These are phyloP conservation scores for Drosophila jambulina DNA, from an alignment of 1,140 invertebrate genomes.

Conservation along the genomic window DNA sequence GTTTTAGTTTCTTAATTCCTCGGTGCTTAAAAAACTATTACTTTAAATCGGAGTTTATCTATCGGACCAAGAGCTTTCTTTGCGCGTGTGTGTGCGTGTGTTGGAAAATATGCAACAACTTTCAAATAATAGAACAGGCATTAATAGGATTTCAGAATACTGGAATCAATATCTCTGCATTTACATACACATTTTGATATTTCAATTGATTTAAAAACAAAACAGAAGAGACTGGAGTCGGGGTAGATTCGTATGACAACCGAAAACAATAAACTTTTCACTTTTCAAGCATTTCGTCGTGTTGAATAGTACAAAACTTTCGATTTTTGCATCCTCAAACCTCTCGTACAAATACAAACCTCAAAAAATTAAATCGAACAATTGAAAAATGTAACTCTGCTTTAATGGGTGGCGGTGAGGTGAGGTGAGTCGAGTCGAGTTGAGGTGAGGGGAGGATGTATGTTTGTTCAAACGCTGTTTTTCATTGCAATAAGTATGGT, in stretches of 20 bases:
- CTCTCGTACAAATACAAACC: conserved; percentile 25
- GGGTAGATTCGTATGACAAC: not conserved
- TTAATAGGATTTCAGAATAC: conserved; percentile 28
- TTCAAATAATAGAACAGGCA: conserved; percentile 16
- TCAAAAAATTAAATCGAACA: conserved; percentile 35
- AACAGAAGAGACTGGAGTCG: conserved; percentile 11
- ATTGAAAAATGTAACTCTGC: conserved; percentile 34
- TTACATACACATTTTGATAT: not conserved
- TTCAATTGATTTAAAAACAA: conserved; percentile 21
- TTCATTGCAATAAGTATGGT: conserved; percentile 39
- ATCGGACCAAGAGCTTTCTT: conserved; percentile 27
- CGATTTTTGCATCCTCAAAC: conserved; percentile 13
- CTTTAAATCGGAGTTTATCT: conserved; percentile 28
- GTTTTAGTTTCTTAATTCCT: conserved; percentile 13
- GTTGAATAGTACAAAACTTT: conserved; percentile 8
- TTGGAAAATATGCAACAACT: conserved; percentile 6
- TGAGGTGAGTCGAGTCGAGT: not conserved
- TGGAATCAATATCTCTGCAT: conserved; percentile 24
- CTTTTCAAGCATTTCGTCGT: conserved; percentile 8
- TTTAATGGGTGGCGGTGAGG: conserved; percentile 12
- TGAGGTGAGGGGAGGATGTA: conserved; percentile 27
- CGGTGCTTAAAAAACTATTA: conserved; percentile 36
- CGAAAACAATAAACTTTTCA: conserved; percentile 1
- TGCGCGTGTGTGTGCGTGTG: not conserved
- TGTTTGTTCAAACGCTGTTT: conserved; percentile 34